These are phyloP conservation scores for Cryptotis parvus DNA, from an alignment of 2,113 vertebrate species.

Conservation along the genomic window DNA sequence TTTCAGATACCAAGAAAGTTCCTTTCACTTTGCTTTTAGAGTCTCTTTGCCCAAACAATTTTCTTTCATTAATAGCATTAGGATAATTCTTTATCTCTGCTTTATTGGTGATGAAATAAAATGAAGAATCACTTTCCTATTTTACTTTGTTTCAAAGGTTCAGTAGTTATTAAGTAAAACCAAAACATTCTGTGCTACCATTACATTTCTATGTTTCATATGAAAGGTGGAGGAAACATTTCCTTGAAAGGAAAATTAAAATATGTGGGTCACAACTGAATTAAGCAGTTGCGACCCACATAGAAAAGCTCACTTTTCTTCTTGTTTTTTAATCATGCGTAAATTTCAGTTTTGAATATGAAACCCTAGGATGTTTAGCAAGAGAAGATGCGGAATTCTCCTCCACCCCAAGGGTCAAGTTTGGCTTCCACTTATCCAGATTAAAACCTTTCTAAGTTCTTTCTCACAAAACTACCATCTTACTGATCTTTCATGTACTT, in stretches of 20 bases:
- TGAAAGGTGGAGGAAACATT: not conserved
- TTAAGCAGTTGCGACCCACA: not conserved
- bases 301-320: conserved; percentile 2
- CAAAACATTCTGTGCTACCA: not conserved
- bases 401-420: too few species aligned
- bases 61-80: conserved; percentile 58
- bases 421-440: too few species aligned
- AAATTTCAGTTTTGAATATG: conserved; percentile 32
- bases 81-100: not conserved
- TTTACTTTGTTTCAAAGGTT: conserved; percentile 38
- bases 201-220: not conserved
- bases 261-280: too few species aligned
- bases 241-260: conserved; percentile 1
- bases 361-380: conserved; percentile 31
- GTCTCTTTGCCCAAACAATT: not conserved
- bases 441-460: too few species aligned
- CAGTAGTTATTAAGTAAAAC: not conserved
- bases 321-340: not conserved
- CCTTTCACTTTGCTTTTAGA: not conserved
- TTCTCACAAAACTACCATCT: not conserved
- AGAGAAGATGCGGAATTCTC: not conserved
- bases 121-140: conserved; percentile 35
- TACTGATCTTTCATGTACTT: not conserved
- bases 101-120: conserved; percentile 20
- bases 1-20: not conserved